Base-by-base conservation (phyloP, 2,113 vertebrate genomes). In the Melanostigma gelatinosum region DNA sequence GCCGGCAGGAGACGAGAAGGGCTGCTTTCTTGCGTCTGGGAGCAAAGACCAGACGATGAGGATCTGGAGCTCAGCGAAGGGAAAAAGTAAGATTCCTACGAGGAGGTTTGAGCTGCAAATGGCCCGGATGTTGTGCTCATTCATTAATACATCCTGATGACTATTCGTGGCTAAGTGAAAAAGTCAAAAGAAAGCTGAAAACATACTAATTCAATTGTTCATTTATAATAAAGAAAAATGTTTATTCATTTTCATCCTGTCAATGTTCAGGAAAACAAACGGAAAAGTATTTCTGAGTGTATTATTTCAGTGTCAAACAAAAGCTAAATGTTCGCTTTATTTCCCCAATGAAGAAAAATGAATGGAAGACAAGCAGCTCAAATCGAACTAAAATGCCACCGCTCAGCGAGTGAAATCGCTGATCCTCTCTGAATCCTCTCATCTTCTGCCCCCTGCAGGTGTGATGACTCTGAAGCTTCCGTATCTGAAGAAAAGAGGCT, bases 1-100 rank as follows among this genome's bases (percentile, higher is more conserved):
- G 32, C 82, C 85, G 4, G 93, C 93, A 42, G 91, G 72, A 8
- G 57, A 88, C 13, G 80, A 69, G 75, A 94, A 82, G 12, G 94
- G 94, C 20, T 96, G 95, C 85, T 97, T 95, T 85, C 91, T 99
- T 27, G 98, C 97, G 3, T 99, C 98, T 0, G 98, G 98, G 63
- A 99, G 98, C 94, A 97, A 96, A 94, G 98, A 99, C 91, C 98
- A 99, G 91, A 99, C 97, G 0, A 71, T 99, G 29, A 95, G 97
- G 34, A 93, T 99, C 74, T 99, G 98, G 98, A 99, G 96, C 92
- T 95, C 93, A 11, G 92, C 94, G 4, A 95, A 90, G 87, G 97
- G 96, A 77, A 96, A 97, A 96, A 95, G 98, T 99, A 69, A 92
- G 12, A 2, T 8, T 20, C 8, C 16, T 3, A 29, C 27, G 0